Percentiles rank a stretch among this genome's conserved stretches.
These are phyloP conservation scores for Conops quadrifasciatus DNA, from an alignment of 2,888 invertebrate species.

Conservation along the genomic window DNA sequence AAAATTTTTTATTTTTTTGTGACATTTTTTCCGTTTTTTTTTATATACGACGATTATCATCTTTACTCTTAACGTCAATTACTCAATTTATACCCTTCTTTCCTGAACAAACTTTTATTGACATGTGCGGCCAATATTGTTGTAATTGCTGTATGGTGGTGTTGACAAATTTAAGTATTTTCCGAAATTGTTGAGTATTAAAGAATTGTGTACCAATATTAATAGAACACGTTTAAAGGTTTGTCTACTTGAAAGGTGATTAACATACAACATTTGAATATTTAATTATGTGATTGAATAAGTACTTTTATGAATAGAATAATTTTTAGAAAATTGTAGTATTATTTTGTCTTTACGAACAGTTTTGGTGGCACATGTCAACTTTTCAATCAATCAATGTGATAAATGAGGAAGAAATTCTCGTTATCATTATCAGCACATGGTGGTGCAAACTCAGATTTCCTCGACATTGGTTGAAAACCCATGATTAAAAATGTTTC, in stretches of 20 bases:
- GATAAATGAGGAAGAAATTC: conserved; percentile 68
- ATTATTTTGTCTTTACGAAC: neutral
- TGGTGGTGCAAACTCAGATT: conserved; percentile 78
- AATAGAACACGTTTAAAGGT: neutral
- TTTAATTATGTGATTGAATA: neutral
- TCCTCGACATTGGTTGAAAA: conserved; percentile 86
- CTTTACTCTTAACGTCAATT: conserved; percentile 59
- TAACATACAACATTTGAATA: neutral
- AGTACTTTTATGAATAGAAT: neutral
- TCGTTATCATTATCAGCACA: conserved; percentile 69
- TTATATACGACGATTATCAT: conserved; percentile 55
- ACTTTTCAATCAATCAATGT: conserved; percentile 62
- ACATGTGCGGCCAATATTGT: conserved; percentile 8
- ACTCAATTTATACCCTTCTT: conserved; percentile 43
- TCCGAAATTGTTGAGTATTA: neutral
- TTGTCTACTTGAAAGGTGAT: neutral
- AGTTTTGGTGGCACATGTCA: conserved; percentile 28
- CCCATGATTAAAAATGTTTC: conserved; percentile 98
- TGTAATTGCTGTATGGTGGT: neutral
- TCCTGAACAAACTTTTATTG: conserved; percentile 9
- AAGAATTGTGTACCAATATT: neutral
- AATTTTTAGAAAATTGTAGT: conserved; percentile 7
- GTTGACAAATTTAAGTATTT: neutral
- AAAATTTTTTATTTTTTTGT: conserved; percentile 45
- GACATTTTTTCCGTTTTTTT: conserved; percentile 45